Conservation (phyloP, 2,888 invertebrate genomes). For the Mactromeris polynyma region DNA sequence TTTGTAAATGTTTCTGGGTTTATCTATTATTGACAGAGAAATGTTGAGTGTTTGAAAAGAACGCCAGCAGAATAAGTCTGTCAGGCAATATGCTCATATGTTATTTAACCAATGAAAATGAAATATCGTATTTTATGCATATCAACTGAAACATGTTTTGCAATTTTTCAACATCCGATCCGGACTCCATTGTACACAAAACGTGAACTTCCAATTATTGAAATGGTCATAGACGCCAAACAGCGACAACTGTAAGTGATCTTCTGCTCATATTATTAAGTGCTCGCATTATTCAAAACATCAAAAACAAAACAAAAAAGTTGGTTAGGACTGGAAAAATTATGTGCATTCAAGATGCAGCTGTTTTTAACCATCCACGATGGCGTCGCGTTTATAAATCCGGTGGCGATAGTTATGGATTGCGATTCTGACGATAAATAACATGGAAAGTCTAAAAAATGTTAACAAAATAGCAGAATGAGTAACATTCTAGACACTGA, state of each 20-base stretch:
- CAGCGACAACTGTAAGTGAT: not conserved
- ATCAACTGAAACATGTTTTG: not conserved
- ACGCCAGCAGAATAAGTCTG: constrained; percentile 22
- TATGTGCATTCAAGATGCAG: not conserved
- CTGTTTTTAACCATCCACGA: not conserved
- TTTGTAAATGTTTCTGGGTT: constrained; percentile 64
- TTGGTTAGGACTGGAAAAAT: not conserved
- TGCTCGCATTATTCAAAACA: not conserved
- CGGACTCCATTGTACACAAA: not conserved
- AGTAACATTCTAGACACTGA: no score
- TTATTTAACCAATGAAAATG: constrained; percentile 25
- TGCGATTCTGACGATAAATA: not conserved
- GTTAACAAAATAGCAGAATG: not conserved
- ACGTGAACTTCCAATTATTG: constrained; percentile 4
- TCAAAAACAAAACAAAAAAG: not conserved
- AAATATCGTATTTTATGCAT: constrained; percentile 33
- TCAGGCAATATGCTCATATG: constrained; percentile 37
- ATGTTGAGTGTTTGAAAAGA: constrained; percentile 37
- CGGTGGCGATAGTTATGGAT: not conserved
- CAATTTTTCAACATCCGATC: constrained; percentile 10
- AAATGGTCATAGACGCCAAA: constrained; percentile 7
- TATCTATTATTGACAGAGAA: constrained; percentile 61
- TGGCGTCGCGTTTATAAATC: not conserved
- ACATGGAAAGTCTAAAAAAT: not conserved
- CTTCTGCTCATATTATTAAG: not conserved